A percentile compares a stretch with the other conserved stretches of the same genome.
Conservation (phyloP, 2,113 vertebrate species). For the Cygnus atratus region DNA sequence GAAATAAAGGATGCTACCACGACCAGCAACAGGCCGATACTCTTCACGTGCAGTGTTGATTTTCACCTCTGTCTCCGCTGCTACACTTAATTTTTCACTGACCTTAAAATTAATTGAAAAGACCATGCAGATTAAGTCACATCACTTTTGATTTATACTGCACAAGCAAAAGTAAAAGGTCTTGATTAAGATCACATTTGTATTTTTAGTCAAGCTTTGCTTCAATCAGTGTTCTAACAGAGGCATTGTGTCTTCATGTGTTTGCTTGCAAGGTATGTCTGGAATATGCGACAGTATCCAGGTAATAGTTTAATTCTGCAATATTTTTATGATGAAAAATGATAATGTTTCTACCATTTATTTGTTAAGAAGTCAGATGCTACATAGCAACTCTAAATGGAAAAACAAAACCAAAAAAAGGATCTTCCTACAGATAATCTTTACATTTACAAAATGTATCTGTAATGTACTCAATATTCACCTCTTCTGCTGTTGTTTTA, state of each 20-base stretch:
- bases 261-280: neutral
- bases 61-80: constrained; percentile 83
- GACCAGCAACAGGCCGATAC: constrained; percentile 82
- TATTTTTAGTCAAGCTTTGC: neutral
- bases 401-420: neutral
- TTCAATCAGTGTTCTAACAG: neutral
- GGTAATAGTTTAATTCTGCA: neutral
- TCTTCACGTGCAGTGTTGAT: constrained; percentile 86
- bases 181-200: neutral
- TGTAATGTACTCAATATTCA: constrained; percentile 8
- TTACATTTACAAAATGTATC: neutral
- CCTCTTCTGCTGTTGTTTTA: constrained; percentile 85
- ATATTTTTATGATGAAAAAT: neutral
- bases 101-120: constrained; percentile 74
- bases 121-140: neutral
- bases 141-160: neutral
- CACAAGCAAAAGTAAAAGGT: neutral
- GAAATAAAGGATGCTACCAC: constrained; percentile 88
- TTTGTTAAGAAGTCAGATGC: neutral
- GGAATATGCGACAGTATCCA: neutral
- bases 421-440: neutral
- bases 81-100: constrained; percentile 81
- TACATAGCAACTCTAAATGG: neutral
- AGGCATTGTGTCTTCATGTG: neutral
- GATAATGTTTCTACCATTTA: neutral